Evolutionary conservation across 2,888 invertebrate species (phyloP).

Genomic region (Osedax fenrisi): DNA sequence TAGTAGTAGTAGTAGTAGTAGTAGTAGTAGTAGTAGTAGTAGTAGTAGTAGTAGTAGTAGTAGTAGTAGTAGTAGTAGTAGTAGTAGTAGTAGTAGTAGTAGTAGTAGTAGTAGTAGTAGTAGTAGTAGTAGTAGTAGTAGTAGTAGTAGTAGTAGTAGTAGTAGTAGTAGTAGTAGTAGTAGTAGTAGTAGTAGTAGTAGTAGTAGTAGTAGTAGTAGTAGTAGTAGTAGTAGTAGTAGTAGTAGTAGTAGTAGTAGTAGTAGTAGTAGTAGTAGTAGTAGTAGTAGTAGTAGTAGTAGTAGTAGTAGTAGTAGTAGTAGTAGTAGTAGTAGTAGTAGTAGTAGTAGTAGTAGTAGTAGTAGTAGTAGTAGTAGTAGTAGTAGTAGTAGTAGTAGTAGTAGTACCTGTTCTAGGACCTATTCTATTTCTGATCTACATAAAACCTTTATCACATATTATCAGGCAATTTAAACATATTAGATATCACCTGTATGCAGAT

Average conservation of each 20-base stretch:
- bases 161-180: neutral
- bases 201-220: slow-evolving; percentile 3
- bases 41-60: neutral
- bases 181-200: neutral
- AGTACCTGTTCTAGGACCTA: neutral
- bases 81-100: neutral
- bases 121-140: slow-evolving; percentile 3
- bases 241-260: slow-evolving; percentile 8
- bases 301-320: too few relatives aligned
- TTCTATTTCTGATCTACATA: too few relatives aligned
- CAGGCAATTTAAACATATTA: too few relatives aligned
- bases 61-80: slow-evolving; percentile 8
- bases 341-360: too few relatives aligned
- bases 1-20: neutral
- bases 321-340: too few relatives aligned
- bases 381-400: neutral
- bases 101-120: neutral
- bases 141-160: neutral
- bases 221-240: slow-evolving; percentile 10
- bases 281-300: too few relatives aligned
- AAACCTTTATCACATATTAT: too few relatives aligned
- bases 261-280: too few relatives aligned
- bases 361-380: too few relatives aligned
- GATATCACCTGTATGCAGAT: too few relatives aligned
- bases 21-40: neutral